phyloP scores from a whole-genome alignment of 2,113 vertebrate species.

The Spizaetus ornatus region DNA sequence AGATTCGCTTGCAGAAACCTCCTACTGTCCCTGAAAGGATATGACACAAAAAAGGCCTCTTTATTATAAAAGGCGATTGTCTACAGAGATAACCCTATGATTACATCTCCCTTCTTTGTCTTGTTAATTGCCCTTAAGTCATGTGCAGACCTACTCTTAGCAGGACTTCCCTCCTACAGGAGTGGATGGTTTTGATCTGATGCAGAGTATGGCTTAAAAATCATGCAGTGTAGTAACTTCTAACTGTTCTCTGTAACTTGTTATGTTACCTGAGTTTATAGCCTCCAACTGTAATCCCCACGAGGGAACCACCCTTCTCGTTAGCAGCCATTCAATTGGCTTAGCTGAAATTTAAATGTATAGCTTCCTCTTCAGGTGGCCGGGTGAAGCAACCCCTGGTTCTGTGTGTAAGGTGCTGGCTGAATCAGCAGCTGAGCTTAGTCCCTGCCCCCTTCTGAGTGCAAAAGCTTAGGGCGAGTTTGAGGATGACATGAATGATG shows the following conservation, averaged over 20 bases:
- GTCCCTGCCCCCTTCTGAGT: fast-evolving
- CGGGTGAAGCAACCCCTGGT: neutral
- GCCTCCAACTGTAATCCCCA: neutral
- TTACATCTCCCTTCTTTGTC: neutral
- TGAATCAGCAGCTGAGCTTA: neutral
- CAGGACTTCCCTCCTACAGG: neutral
- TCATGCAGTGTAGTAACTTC: fast-evolving
- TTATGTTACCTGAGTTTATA: neutral
- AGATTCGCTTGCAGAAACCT: fast-evolving
- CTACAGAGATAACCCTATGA: fast-evolving
- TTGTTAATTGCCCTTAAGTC: neutral
- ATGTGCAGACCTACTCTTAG: neutral
- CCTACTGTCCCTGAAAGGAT: neutral
- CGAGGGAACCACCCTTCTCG: neutral
- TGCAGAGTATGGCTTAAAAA: neutral
- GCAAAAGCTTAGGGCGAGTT: neutral
- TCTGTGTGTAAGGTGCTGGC: neutral
- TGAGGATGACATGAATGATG: fast-evolving
- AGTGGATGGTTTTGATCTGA: neutral
- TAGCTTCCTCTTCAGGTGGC: neutral
- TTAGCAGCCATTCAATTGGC: neutral
- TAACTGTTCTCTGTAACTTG: neutral
- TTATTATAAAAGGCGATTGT: fast-evolving
- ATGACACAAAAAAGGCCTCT: neutral
- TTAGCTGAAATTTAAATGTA: neutral